A percentile compares a stretch with the other conserved stretches of the same genome.
These are phyloP conservation scores for Rhinogobius similis DNA, from an alignment of 2,113 vertebrate species.

Conservation along the genomic window DNA sequence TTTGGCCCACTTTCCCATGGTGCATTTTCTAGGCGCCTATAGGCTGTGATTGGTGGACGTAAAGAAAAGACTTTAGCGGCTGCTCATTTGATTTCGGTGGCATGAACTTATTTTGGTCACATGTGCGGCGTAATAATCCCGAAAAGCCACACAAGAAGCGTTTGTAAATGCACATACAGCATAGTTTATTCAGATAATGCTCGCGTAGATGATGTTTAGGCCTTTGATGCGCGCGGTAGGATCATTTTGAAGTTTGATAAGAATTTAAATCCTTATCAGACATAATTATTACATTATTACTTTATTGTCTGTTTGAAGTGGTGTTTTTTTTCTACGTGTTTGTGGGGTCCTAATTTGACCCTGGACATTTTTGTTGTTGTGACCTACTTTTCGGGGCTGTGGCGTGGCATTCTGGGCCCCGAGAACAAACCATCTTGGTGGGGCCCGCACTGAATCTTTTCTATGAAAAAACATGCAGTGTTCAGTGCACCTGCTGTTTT, in stretches of 20 bases:
- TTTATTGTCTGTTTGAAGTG: not conserved
- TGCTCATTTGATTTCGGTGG: not conserved
- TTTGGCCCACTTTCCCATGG: conserved; percentile 69
- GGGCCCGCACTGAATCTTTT: too few species aligned
- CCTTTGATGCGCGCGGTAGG: too few species aligned
- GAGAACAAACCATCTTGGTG: too few species aligned
- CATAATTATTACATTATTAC: not conserved
- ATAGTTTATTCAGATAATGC: too few species aligned
- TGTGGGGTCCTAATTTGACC: not conserved
- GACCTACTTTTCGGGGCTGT: not conserved
- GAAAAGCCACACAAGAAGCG: not conserved
- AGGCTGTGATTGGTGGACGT: conserved; percentile 26
- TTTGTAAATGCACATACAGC: too few species aligned
- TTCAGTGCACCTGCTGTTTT: too few species aligned
- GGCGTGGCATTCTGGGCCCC: too few species aligned
- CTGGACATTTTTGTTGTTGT: not conserved
- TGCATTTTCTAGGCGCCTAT: conserved; percentile 5
- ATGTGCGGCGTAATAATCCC: not conserved
- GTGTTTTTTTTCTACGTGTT: not conserved
- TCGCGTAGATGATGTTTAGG: too few species aligned
- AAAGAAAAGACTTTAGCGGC: conserved; percentile 8
- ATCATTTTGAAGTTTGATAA: not conserved
- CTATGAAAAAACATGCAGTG: not conserved
- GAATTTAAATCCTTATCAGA: not conserved
- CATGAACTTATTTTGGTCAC: not conserved